These are phyloP conservation scores for Agrilus cyanescens DNA, from an alignment of 2,888 invertebrate genomes.

Conservation along the genomic window DNA sequence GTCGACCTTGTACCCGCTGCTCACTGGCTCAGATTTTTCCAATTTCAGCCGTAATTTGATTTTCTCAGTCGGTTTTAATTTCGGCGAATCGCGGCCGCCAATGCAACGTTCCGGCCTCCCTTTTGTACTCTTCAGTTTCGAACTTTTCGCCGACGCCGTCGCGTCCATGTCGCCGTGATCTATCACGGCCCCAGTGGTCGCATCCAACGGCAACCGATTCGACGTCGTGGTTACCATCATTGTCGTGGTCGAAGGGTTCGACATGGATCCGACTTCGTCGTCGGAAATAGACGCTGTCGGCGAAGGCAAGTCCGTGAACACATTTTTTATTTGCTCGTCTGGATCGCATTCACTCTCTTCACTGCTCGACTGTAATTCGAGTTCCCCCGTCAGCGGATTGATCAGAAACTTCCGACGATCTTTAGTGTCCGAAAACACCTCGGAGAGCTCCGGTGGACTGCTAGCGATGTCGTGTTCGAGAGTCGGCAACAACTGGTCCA, in stretches of 20 bases:
- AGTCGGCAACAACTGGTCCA: conserved; percentile 53
- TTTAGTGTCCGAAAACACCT: conserved; percentile 43
- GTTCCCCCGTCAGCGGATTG: conserved; percentile 78
- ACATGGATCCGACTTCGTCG: conserved; percentile 46
- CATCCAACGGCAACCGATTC: neutral
- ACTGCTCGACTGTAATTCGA: conserved; percentile 65
- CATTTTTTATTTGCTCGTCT: conserved; percentile 31
- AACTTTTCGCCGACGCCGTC: conserved; percentile 27
- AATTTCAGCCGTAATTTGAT: conserved; percentile 72
- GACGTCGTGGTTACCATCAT: conserved; percentile 3
- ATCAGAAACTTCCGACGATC: conserved; percentile 73
- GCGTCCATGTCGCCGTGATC: conserved; percentile 35
- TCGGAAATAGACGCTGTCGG: conserved; percentile 38
- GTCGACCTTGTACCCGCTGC: conserved; percentile 70
- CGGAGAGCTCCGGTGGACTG: conserved; percentile 40
- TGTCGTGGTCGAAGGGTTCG: conserved; percentile 32
- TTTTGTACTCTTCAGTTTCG: conserved; percentile 15
- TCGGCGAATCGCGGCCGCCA: conserved; percentile 30
- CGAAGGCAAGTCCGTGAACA: conserved; percentile 32
- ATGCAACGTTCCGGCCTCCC: conserved; percentile 19
- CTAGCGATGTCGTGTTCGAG: conserved; percentile 47
- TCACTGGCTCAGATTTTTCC: conserved; percentile 71
- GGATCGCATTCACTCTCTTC: conserved; percentile 37
- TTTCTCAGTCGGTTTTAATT: conserved; percentile 49
- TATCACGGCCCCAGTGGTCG: neutral